These are phyloP conservation scores for Ophion ellenae DNA, from an alignment of 2,888 invertebrate genomes.

Conservation along the genomic window DNA sequence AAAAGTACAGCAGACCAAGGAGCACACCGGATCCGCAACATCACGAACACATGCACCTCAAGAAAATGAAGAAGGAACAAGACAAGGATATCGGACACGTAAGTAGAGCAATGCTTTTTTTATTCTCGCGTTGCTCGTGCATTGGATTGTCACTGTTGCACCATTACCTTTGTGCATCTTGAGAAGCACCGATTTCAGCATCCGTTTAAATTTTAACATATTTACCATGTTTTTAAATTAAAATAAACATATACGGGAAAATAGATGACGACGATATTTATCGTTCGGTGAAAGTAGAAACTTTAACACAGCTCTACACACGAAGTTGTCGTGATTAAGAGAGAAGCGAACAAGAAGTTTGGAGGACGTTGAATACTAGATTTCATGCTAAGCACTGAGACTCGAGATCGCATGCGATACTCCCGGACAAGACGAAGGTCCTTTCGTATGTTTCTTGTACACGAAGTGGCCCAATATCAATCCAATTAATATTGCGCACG, in stretches of 20 bases:
- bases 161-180: not conserved
- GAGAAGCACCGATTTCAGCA: no score
- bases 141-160: not conserved
- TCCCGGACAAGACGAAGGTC: no score
- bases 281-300: not conserved
- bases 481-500: no score
- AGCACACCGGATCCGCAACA: conserved; percentile 90
- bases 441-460: no score
- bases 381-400: not conserved
- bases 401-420: not conserved
- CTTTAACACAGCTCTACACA: not conserved
- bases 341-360: not conserved
- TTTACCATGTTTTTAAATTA: not conserved
- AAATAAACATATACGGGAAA: not conserved
- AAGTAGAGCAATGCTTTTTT: conserved; percentile 82
- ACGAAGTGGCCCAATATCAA: no score
- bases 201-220: not conserved
- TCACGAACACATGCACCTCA: conserved; percentile 88
- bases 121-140: not conserved
- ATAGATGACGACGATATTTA: not conserved
- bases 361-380: not conserved
- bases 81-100: conserved; percentile 93
- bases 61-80: conserved; percentile 88
- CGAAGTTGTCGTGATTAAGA: not conserved
- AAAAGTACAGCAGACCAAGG: conserved; percentile 91